These are phyloP conservation scores for Monochamus saltuarius DNA, from an alignment of 1,140 invertebrate genomes.

Conservation along the genomic window DNA sequence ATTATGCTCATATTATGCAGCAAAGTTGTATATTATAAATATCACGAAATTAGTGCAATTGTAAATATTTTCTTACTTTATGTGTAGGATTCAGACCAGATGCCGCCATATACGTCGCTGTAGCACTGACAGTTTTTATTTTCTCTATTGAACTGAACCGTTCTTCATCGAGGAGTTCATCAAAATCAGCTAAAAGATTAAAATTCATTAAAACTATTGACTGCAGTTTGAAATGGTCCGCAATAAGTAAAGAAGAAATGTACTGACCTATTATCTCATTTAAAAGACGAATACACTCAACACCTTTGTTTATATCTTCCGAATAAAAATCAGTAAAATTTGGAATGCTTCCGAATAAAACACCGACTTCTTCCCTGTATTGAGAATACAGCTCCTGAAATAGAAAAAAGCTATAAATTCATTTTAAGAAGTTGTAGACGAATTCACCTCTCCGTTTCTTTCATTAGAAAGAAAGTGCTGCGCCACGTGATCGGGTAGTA, in stretches of 20 bases:
- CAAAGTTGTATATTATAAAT: no score
- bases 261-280: slow-evolving; percentile 94
- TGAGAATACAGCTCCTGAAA: slow-evolving; percentile 92
- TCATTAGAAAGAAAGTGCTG: slow-evolving; percentile 85
- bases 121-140: slow-evolving; percentile 96
- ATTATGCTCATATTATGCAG: no score
- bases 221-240: slow-evolving; percentile 10
- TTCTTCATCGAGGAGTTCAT: slow-evolving; percentile 86
- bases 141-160: slow-evolving; percentile 94
- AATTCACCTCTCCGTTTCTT: slow-evolving; percentile 67
- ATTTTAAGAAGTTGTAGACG: background rate
- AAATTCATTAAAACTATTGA: slow-evolving; percentile 4
- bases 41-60: background rate
- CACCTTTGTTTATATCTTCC: slow-evolving; percentile 93
- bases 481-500: slow-evolving; percentile 94
- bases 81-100: slow-evolving; percentile 87
- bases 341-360: slow-evolving; percentile 97
- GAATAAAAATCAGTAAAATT: slow-evolving; percentile 99
- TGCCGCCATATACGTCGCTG: slow-evolving; percentile 97
- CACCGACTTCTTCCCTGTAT: slow-evolving; percentile 88
- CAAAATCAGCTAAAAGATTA: slow-evolving; percentile 76
- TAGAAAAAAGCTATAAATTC: slow-evolving; percentile 7
- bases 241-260: slow-evolving; percentile 17
- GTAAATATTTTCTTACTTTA: slow-evolving; percentile 46
- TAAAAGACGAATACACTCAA: slow-evolving; percentile 94